Percentiles rank a stretch among this genome's conserved stretches.
phyloP scores from a whole-genome alignment of 2,113 vertebrate species.

The Quiscalus mexicanus region DNA sequence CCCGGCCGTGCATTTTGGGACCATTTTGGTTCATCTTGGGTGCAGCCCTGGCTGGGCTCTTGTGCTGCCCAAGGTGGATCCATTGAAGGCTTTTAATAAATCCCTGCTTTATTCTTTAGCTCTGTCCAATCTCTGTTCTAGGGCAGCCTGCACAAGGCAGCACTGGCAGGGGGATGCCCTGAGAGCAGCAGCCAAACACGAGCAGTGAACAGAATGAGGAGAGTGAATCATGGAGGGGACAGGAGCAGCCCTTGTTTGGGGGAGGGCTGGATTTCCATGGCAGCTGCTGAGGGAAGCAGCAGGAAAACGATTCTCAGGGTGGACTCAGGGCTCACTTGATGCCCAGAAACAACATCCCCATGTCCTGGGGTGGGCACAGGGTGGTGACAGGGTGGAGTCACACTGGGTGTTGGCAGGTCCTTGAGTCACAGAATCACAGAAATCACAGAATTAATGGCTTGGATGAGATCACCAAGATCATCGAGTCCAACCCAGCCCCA shows the following conservation, averaged over 20 bases:
- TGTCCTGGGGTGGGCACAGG: background rate
- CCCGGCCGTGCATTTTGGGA: accelerated
- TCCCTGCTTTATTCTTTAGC: background rate
- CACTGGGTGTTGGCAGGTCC: background rate
- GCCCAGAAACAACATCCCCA: background rate
- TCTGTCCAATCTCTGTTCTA: accelerated
- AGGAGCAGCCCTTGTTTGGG: background rate
- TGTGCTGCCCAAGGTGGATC: background rate
- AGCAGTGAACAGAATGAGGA: background rate
- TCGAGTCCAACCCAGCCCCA: background rate
- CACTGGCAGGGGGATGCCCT: background rate
- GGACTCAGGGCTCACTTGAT: background rate
- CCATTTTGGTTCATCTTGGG: background rate
- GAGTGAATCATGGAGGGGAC: background rate
- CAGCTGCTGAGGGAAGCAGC: background rate
- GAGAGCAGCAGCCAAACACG: background rate
- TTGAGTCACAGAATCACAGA: background rate
- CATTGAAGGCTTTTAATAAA: background rate
- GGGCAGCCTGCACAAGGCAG: background rate
- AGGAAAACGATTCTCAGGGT: background rate
- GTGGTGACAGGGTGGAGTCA: background rate
- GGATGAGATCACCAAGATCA: background rate
- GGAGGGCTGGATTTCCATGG: background rate
- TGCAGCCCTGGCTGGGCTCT: background rate
- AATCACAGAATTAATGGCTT: background rate